Conservation (phyloP, 2,888 invertebrate species). For the Nephrotoma flavescens region DNA sequence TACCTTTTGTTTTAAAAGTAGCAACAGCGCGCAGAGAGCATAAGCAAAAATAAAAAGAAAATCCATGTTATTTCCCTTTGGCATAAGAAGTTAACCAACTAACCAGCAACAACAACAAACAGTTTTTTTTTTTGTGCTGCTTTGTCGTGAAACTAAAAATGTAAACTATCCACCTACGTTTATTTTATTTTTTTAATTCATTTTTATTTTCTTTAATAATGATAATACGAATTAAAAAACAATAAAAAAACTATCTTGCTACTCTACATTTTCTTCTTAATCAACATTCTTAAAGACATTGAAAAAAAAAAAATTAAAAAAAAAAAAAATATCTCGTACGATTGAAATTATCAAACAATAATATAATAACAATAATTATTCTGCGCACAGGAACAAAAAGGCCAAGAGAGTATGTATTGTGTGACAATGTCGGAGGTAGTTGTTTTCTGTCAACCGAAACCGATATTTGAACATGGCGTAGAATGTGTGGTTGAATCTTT, state of each 20-base stretch:
- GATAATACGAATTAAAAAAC: background rate
- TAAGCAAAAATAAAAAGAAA: background rate
- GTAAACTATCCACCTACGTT: background rate
- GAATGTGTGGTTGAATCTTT: background rate
- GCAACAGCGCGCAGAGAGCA: background rate
- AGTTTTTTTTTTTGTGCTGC: background rate
- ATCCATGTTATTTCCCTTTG: background rate
- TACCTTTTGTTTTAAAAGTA: background rate
- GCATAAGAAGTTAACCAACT: background rate
- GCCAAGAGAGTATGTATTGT: background rate
- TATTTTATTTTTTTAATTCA: background rate
- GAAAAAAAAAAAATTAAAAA: background rate
- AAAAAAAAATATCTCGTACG: background rate
- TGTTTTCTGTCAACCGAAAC: background rate
- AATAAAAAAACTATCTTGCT: background rate
- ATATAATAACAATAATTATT: background rate
- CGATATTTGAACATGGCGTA: background rate
- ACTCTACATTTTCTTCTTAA: background rate
- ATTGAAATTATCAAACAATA: background rate
- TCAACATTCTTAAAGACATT: background rate
- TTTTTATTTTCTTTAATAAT: background rate
- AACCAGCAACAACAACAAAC: background rate
- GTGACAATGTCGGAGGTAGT: background rate
- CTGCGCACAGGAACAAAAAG: background rate
- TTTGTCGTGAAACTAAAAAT: background rate